These are phyloP conservation scores for Cremastobaeus sp. DNA, from an alignment of 2,888 invertebrate species.

Conservation along the genomic window DNA sequence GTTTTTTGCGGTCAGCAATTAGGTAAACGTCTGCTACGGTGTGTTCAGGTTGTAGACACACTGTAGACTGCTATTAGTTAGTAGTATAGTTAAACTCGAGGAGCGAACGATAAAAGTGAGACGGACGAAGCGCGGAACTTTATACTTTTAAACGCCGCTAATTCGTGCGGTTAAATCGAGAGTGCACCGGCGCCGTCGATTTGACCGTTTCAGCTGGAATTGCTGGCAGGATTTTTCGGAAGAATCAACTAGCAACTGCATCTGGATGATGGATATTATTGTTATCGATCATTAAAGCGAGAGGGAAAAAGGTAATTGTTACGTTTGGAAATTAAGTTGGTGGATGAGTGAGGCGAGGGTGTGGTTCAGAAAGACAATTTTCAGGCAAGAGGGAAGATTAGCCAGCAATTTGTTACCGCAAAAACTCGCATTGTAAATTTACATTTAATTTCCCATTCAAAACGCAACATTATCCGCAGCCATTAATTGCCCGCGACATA, in stretches of 20 bases:
- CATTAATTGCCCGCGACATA: no score
- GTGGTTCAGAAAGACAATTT: no score
- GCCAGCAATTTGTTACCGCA: no score
- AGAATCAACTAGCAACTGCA: constrained; percentile 1
- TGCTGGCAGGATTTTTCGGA: background rate
- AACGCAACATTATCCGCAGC: no score
- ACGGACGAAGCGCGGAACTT: constrained; percentile 59
- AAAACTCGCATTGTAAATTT: no score
- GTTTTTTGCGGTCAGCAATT: constrained; percentile 78
- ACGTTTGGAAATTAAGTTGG: constrained; percentile 4
- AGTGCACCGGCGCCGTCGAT: constrained; percentile 57
- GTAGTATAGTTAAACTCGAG: constrained; percentile 75
- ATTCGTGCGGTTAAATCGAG: constrained; percentile 72
- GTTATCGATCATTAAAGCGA: constrained; percentile 4
- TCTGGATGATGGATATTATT: constrained; percentile 1
- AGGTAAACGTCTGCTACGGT: constrained; percentile 77
- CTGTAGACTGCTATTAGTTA: constrained; percentile 76
- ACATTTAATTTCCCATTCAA: no score
- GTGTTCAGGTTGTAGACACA: constrained; percentile 75
- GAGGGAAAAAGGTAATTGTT: background rate
- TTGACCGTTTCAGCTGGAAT: constrained; percentile 6
- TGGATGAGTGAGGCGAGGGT: no score
- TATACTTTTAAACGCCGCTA: constrained; percentile 72
- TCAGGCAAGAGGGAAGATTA: no score
- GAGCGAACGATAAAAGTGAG: constrained; percentile 60